Evolutionary conservation across 2,888 invertebrate species (phyloP).

Genomic region (Alsophila aescularia): DNA sequence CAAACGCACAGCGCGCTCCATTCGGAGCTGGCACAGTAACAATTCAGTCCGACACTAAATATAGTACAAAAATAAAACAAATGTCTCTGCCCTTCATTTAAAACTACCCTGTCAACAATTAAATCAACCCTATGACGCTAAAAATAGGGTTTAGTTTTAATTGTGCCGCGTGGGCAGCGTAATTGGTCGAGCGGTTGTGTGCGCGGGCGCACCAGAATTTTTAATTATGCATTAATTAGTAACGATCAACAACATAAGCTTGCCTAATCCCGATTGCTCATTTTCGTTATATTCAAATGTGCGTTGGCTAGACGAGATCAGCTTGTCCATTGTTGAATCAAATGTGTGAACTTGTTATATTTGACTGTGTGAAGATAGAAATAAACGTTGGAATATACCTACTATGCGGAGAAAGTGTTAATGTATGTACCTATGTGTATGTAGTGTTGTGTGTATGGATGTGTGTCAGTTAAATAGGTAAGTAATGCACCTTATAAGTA

Average conservation of each 20-base stretch:
- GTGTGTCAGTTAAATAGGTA: conserved; percentile 17
- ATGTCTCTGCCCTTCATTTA: conserved; percentile 82
- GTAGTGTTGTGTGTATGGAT: no score
- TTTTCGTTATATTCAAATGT: conserved; percentile 48
- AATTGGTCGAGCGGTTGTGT: conserved; percentile 76
- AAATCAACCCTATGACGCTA: conserved; percentile 58
- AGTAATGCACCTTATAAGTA: conserved; percentile 16
- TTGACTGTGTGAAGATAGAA: no score
- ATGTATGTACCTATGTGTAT: no score
- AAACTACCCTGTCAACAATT: conserved; percentile 52
- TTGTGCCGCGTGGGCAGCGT: conserved; percentile 56
- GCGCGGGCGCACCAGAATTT: conserved; percentile 82
- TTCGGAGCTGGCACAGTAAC: conserved; percentile 79
- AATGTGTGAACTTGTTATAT: neutral
- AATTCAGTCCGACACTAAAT: conserved; percentile 81
- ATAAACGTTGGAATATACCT: neutral
- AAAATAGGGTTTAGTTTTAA: conserved; percentile 65
- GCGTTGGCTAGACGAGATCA: conserved; percentile 19
- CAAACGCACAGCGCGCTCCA: conserved; percentile 67
- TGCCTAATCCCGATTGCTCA: conserved; percentile 70
- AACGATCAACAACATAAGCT: conserved; percentile 77
- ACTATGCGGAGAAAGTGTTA: neutral
- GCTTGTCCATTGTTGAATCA: neutral
- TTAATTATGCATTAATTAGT: conserved; percentile 84
- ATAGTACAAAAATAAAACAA: conserved; percentile 84